These are phyloP conservation scores for Umimayanthus kanabou DNA, from an alignment of 92 coral and sea anemone genomes.

Conservation along the genomic window DNA sequence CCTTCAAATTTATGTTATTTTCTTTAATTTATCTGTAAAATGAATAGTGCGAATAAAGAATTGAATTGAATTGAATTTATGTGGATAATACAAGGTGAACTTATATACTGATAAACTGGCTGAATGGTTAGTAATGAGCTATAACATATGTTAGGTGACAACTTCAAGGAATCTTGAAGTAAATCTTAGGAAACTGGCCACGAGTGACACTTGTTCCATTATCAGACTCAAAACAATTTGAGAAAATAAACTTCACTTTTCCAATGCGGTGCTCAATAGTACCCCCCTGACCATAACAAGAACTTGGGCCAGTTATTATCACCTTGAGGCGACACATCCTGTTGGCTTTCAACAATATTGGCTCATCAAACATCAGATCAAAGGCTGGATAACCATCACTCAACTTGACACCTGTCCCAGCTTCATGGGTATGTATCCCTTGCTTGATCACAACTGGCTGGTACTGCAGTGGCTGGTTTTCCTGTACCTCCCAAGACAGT, in stretches of 20 bases:
- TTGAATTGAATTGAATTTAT: too few species aligned
- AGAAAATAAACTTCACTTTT: constrained; percentile 4
- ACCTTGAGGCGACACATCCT: not conserved
- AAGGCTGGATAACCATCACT: constrained; percentile 14
- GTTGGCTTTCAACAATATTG: not conserved
- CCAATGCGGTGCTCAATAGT: not conserved
- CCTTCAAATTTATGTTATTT: too few species aligned
- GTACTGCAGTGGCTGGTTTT: not conserved
- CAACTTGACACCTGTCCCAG: not conserved
- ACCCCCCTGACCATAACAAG: constrained; percentile 9
- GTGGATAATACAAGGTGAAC: too few species aligned
- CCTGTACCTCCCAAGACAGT: not conserved
- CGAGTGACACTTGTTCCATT: not conserved
- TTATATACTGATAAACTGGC: not conserved
- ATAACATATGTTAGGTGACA: not conserved
- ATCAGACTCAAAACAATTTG: not conserved
- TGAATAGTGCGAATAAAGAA: too few species aligned
- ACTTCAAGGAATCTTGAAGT: constrained; percentile 8
- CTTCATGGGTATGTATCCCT: not conserved
- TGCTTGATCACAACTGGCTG: not conserved
- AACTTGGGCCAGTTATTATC: not conserved
- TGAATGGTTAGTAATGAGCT: not conserved
- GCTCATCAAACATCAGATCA: constrained; percentile 24
- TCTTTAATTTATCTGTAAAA: too few species aligned
- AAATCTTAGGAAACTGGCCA: constrained; percentile 17